Evolutionary conservation across 2,113 vertebrate genomes (phyloP), one percentile per base, ranked within the genome.

Genomic region (Labrus mixtus): DNA sequence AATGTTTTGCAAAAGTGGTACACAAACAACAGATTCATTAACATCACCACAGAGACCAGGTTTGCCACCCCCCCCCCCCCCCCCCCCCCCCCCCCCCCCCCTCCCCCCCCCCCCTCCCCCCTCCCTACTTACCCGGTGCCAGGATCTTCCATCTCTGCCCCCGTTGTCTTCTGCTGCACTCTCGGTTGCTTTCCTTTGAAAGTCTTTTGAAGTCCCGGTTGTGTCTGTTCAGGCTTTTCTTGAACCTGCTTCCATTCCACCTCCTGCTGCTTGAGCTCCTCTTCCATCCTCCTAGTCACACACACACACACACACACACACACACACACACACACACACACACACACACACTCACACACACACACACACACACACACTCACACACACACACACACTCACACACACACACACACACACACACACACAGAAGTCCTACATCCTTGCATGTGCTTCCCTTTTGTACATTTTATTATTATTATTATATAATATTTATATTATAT

Each of bases 231-330:
- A 75, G 29, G 56, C 56, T 73, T 69, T 69, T 53, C 46, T 76
- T 69, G 58, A 20, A 81, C 65, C 63, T 72, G 79, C 61, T 79
- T 77, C 82, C 46, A 48, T 23, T 60, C 74, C 56, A 61, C 72
- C 71, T 57, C 84, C 76, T 76, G 66, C 66, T 68, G 73, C 48
- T n/a, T 66, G 51, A 80, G 61, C 77, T 64, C 29, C 1, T 53
- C 33, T 61, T 66, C 54, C 63, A 74, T 22, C 56, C 23, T 56
- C 23, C 72, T 79, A 43, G 22, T 67, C 22, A 62, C 20, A 48
- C 45, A 79, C 33, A 16, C 19, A 46, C 57, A 55, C 41, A 53
- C 50, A 54, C 22, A 68, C 8, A 43, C 58, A 61, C n/a, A 58
- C 13, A 54, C 9, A 43, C 29, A 68, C 8, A 43, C 58, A 61